Conservation (phyloP, 2,797 vertebrate species). For the Poecilia velifera region DNA sequence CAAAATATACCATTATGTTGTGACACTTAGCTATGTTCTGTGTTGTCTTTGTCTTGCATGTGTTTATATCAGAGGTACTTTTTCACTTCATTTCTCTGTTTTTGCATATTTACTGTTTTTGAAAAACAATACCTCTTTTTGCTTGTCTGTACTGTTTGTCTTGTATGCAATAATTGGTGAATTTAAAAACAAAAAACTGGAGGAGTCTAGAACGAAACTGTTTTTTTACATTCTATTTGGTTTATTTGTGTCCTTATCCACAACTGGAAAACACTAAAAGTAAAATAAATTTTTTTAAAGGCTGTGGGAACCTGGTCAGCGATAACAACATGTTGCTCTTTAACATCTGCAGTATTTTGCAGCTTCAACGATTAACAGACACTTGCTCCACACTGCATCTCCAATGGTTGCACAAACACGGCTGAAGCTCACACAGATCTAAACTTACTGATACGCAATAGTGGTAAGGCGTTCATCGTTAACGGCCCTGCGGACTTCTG, state of each 20-base stretch:
- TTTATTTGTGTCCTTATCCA: neutral
- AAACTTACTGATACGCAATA: slow-evolving; percentile 97
- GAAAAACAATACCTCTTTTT: too few relatives aligned
- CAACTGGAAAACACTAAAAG: neutral
- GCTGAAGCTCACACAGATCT: neutral
- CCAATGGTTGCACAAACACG: neutral
- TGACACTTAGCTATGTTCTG: too few relatives aligned
- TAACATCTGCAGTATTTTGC: neutral
- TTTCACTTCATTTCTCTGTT: too few relatives aligned
- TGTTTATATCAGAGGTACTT: too few relatives aligned
- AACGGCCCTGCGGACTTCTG: slow-evolving; percentile 96
- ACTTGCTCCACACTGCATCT: neutral
- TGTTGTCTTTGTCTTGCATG: too few relatives aligned
- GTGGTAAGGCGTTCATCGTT: slow-evolving; percentile 98
- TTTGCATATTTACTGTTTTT: too few relatives aligned
- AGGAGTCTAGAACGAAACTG: too few relatives aligned
- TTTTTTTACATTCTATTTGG: neutral
- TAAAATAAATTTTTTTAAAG: neutral
- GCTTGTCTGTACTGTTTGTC: too few relatives aligned
- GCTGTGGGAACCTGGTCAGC: neutral
- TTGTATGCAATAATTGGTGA: too few relatives aligned
- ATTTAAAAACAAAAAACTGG: too few relatives aligned
- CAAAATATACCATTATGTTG: too few relatives aligned
- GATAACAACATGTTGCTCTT: neutral
- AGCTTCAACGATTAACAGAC: neutral